phyloP scores from a whole-genome alignment of 2,888 invertebrate genomes.

The Nymphalis urticae region DNA sequence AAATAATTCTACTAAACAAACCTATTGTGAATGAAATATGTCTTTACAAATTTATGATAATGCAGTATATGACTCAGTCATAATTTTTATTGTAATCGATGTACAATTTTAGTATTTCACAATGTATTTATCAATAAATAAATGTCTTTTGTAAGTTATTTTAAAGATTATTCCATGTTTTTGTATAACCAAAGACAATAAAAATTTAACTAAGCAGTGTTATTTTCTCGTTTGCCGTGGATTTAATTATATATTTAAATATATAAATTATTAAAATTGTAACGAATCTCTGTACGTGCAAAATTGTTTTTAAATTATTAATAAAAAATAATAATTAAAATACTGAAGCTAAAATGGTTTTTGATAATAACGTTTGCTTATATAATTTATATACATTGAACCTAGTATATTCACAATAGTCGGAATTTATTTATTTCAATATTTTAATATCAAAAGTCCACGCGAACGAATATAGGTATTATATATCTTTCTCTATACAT shows the following conservation, averaged over 20 bases:
- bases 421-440: too few relatives aligned
- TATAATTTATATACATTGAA: too few relatives aligned
- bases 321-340: too few relatives aligned
- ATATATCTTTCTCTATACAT: neutral
- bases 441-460: neutral
- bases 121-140: constrained; percentile 71
- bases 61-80: constrained; percentile 17
- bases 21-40: constrained; percentile 3
- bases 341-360: too few relatives aligned
- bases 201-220: constrained; percentile 77
- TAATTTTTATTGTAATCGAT: constrained; percentile 67
- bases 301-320: too few relatives aligned
- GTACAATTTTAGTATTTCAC: constrained; percentile 75
- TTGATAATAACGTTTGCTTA: too few relatives aligned
- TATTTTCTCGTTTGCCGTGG: constrained; percentile 41
- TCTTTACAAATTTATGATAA: constrained; percentile 20
- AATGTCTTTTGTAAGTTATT: constrained; percentile 81
- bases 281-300: too few relatives aligned
- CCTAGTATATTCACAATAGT: too few relatives aligned
- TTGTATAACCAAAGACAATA: constrained; percentile 83
- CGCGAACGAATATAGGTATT: neutral
- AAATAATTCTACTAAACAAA: neutral
- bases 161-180: constrained; percentile 81
- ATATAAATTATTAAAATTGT: too few relatives aligned
- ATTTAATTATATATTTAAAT: neutral